Evolutionary conservation across 2,113 vertebrate genomes (phyloP).

Genomic region (Nesoenas mayeri): DNA sequence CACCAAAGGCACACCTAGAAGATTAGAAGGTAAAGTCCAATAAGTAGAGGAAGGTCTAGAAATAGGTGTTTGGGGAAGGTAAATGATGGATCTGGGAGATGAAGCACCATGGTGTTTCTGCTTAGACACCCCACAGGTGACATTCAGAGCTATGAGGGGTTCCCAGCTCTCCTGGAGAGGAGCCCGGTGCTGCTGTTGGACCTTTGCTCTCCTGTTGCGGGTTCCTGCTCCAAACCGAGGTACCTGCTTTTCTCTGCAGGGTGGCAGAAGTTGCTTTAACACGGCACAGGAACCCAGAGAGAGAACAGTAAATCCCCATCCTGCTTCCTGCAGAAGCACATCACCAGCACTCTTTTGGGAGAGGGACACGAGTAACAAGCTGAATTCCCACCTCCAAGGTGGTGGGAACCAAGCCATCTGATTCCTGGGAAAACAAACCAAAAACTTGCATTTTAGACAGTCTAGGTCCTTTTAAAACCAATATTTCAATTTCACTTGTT

Average conservation of each 20-base stretch:
- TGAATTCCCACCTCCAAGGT: background rate
- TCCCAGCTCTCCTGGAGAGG: background rate
- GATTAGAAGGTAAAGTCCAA: background rate
- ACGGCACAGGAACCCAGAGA: background rate
- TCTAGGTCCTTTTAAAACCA: background rate
- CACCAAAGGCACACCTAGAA: background rate
- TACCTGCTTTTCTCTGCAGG: background rate
- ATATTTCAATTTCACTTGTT: background rate
- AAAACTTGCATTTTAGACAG: background rate
- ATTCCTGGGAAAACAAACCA: background rate
- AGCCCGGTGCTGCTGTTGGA: background rate
- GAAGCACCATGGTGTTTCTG: background rate
- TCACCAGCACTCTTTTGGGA: fast-evolving
- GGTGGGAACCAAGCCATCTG: background rate
- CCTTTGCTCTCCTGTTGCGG: background rate
- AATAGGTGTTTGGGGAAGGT: background rate
- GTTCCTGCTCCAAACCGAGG: background rate
- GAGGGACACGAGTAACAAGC: background rate
- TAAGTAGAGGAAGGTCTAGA: background rate
- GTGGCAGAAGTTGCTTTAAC: background rate
- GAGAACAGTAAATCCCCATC: fast-evolving
- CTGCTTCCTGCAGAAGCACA: background rate
- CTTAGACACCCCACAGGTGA: background rate
- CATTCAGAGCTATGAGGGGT: background rate
- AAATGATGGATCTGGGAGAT: background rate